phyloP scores from a whole-genome alignment of 2,888 invertebrate species.

The Tenthredo amoena region DNA sequence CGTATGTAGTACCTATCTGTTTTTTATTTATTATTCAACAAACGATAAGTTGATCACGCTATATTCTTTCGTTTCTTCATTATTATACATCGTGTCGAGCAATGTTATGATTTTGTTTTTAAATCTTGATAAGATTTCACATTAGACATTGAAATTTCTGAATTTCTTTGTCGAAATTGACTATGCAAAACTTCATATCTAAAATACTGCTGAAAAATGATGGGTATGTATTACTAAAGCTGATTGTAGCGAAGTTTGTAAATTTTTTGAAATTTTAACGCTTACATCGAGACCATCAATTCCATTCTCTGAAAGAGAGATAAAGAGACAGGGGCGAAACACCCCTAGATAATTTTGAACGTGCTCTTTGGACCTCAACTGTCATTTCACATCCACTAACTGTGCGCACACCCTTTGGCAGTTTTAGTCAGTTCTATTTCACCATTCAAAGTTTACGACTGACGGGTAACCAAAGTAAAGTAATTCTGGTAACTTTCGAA shows the following conservation, averaged over 20 bases:
- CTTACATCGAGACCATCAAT: neutral
- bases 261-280: neutral
- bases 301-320: neutral
- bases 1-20: neutral
- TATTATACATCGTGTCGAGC: neutral
- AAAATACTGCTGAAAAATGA: too few relatives aligned
- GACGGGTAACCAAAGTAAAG: constrained; percentile 20
- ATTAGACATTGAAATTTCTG: neutral
- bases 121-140: neutral
- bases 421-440: constrained; percentile 40
- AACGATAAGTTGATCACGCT: neutral
- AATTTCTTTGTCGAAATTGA: neutral
- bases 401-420: constrained; percentile 30
- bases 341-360: constrained; percentile 41
- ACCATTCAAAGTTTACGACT: constrained; percentile 29
- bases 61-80: neutral
- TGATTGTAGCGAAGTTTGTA: neutral
- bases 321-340: constrained; percentile 24
- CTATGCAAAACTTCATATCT: neutral
- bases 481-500: constrained; percentile 41
- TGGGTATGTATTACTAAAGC: too few relatives aligned
- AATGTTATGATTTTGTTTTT: neutral
- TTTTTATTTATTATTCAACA: neutral
- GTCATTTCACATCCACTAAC: constrained; percentile 41
- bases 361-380: constrained; percentile 46